A percentile compares a stretch with the other conserved stretches of the same genome.
phyloP scores from a whole-genome alignment of 2,113 vertebrate species.

The Oreochromis tanganicae region DNA sequence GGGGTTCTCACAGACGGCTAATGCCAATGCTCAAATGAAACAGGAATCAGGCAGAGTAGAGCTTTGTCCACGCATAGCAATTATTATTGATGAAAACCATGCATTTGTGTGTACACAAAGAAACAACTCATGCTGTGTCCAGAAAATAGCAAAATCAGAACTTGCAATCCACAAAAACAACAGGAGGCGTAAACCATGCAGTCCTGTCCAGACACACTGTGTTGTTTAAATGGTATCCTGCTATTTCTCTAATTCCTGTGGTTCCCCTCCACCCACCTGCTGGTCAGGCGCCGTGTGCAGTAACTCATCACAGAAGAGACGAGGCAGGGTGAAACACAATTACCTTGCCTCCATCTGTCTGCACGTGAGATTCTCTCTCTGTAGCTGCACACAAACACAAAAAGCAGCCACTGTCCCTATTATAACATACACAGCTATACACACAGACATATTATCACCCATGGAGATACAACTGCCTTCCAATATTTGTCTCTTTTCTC shows the following conservation, averaged over 20 bases:
- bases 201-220: neutral
- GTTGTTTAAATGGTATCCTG: slow-evolving; percentile 31
- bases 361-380: neutral
- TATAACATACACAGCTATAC: neutral
- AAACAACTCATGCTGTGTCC: neutral
- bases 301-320: slow-evolving; percentile 30
- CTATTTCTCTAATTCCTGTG: slow-evolving; percentile 28
- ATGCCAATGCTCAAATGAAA: neutral
- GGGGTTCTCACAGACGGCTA: neutral
- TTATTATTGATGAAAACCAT: neutral
- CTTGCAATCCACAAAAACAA: neutral
- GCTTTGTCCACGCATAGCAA: neutral
- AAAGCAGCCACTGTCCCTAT: neutral
- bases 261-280: slow-evolving; percentile 13
- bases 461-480: neutral
- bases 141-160: neutral
- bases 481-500: neutral
- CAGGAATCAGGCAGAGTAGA: neutral
- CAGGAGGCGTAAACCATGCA: neutral
- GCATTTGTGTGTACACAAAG: neutral
- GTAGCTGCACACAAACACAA: slow-evolving; percentile 1
- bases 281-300: neutral
- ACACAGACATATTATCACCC: neutral
- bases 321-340: slow-evolving; percentile 34
- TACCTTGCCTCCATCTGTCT: slow-evolving; percentile 46